These are phyloP conservation scores for Crax fasciolata DNA, from an alignment of 2,797 vertebrate genomes.

Conservation along the genomic window DNA sequence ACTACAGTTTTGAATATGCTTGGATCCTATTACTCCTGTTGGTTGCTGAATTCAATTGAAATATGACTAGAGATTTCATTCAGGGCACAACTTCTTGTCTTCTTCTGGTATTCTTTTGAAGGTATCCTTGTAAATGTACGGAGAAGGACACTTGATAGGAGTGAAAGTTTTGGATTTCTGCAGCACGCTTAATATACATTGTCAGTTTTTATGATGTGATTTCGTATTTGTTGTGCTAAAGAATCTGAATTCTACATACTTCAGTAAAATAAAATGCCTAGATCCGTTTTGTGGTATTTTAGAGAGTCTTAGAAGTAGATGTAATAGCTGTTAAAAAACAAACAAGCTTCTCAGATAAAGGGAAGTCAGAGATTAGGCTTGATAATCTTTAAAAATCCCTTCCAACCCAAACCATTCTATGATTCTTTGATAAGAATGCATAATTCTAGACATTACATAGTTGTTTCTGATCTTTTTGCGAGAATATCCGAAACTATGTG, in stretches of 20 bases:
- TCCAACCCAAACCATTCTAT: neutral
- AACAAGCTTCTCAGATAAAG: neutral
- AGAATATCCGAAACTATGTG: neutral
- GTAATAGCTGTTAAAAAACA: neutral
- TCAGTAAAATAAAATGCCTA: neutral
- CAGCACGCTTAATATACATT: neutral
- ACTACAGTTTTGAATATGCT: neutral
- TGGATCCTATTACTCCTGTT: neutral
- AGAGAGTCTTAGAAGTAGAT: neutral
- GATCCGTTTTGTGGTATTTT: neutral
- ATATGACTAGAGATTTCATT: neutral
- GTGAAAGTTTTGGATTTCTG: constrained; percentile 1
- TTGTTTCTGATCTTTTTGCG: neutral
- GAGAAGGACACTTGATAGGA: neutral
- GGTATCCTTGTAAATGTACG: neutral
- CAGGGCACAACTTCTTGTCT: neutral
- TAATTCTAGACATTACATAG: neutral
- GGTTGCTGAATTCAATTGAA: neutral
- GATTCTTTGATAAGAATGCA: neutral
- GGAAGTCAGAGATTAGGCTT: neutral
- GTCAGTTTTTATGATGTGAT: neutral
- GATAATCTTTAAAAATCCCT: neutral
- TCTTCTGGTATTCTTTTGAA: neutral
- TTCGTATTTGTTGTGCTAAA: neutral
- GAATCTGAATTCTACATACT: neutral